Evolutionary conservation across 1,140 invertebrate genomes (phyloP).

Genomic region (Solenopsis invicta): DNA sequence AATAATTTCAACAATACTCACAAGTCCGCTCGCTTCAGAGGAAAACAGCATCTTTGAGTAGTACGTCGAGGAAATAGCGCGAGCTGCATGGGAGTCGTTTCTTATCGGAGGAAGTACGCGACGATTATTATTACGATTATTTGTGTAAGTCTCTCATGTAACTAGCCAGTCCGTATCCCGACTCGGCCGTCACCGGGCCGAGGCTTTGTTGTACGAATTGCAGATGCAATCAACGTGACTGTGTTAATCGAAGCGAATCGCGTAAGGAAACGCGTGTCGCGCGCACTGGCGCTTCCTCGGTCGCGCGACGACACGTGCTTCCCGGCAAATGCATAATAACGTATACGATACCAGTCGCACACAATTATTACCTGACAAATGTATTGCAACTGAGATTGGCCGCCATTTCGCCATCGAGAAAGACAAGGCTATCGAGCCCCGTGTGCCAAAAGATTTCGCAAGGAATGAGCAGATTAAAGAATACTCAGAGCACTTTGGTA

Average conservation of each 20-base stretch:
- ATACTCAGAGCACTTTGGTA: neutral
- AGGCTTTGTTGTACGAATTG: constrained; percentile 81
- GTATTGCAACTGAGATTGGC: neutral
- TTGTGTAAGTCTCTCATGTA: constrained; percentile 50
- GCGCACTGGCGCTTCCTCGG: neutral
- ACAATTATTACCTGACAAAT: constrained; percentile 22
- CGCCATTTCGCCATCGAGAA: neutral
- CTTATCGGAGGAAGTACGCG: neutral
- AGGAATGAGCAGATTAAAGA: neutral
- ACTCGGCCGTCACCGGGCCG: constrained; percentile 19
- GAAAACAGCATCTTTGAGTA: constrained; percentile 25
- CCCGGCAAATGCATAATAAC: constrained; percentile 34
- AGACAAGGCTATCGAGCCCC: neutral
- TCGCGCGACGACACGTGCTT: constrained; percentile 31
- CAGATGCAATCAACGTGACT: constrained; percentile 83
- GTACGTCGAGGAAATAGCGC: neutral
- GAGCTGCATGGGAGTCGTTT: constrained; percentile 1
- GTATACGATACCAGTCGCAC: constrained; percentile 46
- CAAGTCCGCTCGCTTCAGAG: neutral
- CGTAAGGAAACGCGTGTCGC: neutral
- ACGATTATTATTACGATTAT: constrained; percentile 22
- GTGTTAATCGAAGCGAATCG: constrained; percentile 50
- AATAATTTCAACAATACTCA: neutral
- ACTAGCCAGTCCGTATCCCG: constrained; percentile 24
- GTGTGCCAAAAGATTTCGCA: neutral